Evolutionary conservation across 2,113 vertebrate species (phyloP).

Genomic region (Protobothrops flavoviridis): DNA sequence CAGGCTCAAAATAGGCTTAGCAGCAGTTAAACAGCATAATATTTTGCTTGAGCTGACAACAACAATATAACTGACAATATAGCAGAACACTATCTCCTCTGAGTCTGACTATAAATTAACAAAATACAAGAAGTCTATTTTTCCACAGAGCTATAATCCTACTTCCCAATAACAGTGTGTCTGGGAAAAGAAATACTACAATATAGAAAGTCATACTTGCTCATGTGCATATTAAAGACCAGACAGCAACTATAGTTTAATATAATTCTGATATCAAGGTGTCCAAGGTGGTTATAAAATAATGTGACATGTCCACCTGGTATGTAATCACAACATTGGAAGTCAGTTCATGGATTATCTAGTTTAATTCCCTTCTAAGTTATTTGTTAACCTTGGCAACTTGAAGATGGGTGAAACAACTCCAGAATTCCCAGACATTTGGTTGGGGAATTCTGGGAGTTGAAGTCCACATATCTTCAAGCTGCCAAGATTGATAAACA

Average conservation of each 20-base stretch:
- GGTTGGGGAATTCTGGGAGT: neutral
- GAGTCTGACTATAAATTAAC: conserved; percentile 17
- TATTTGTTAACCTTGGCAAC: neutral
- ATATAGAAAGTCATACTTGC: neutral
- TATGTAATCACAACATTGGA: neutral
- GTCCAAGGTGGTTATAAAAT: neutral
- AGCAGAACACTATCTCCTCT: conserved; percentile 2
- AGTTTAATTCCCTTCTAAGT: neutral
- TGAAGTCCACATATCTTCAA: neutral
- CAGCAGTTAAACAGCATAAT: conserved; percentile 14
- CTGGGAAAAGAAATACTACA: neutral
- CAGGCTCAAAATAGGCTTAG: conserved; percentile 14
- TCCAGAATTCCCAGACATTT: neutral
- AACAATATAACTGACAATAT: conserved; percentile 20
- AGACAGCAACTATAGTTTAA: neutral
- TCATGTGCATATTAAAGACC: neutral
- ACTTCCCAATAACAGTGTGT: neutral
- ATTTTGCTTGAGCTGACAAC: conserved; percentile 14
- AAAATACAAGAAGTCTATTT: neutral
- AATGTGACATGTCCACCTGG: neutral
- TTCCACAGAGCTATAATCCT: conserved; percentile 11
- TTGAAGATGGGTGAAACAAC: neutral
- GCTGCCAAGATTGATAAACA: neutral
- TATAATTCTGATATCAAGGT: neutral
- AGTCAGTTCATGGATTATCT: neutral